A percentile compares a stretch with the other conserved stretches of the same genome.
phyloP scores from a whole-genome alignment of 92 coral and sea anemone species.

The Muricea muricata region DNA sequence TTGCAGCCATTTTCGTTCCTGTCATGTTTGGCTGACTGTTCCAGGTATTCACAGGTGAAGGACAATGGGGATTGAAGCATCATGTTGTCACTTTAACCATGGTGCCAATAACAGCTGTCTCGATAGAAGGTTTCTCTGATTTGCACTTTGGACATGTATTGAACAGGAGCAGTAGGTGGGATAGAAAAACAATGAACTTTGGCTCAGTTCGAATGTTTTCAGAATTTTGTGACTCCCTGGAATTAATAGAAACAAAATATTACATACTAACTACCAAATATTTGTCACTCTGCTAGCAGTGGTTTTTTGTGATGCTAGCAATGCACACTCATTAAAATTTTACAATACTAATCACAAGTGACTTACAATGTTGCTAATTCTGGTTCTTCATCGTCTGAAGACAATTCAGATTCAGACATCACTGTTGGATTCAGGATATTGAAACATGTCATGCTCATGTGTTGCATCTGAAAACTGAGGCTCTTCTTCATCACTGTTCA shows the following conservation, averaged over 20 bases:
- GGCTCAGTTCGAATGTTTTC: no score
- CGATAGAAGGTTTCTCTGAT: slow-evolving; percentile 46
- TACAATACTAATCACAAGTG: no score
- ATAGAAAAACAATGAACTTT: no score
- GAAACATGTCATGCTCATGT: not conserved
- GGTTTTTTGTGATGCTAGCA: no score
- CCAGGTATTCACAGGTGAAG: slow-evolving; percentile 58
- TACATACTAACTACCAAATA: no score
- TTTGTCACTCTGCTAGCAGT: no score
- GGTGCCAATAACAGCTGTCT: slow-evolving; percentile 53
- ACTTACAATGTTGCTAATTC: no score
- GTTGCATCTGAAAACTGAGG: slow-evolving; percentile 14
- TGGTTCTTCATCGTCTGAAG: slow-evolving; percentile 20
- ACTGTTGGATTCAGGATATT: not conserved
- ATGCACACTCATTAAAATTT: no score
- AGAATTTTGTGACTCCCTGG: not conserved
- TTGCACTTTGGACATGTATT: slow-evolving; percentile 65
- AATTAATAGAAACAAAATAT: not conserved
- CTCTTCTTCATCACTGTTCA: slow-evolving; percentile 3
- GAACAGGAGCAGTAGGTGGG: slow-evolving; percentile 63
- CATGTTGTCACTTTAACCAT: slow-evolving; percentile 54
- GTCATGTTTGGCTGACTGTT: slow-evolving; percentile 60
- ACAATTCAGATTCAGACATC: slow-evolving; percentile 3
- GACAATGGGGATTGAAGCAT: slow-evolving; percentile 59
- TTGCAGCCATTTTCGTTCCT: slow-evolving; percentile 58